Percentiles rank a stretch among this genome's conserved stretches.
Conservation (phyloP, 1,140 invertebrate species). For the Antheraea mylitta region DNA sequence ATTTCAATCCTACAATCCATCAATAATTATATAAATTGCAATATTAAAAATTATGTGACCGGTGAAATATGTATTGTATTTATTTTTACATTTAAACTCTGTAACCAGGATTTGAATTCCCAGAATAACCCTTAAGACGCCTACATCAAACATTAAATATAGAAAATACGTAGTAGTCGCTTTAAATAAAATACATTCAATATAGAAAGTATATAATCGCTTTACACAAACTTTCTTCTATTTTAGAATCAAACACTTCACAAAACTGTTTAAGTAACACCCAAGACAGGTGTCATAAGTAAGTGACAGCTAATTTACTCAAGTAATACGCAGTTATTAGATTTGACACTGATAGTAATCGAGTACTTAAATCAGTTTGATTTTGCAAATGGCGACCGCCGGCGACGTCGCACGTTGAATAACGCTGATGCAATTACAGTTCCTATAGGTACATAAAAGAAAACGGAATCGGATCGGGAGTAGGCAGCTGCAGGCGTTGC, state of each 20-base stretch:
- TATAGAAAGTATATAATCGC: too few species aligned
- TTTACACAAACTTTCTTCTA: too few species aligned
- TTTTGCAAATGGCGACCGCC: conserved; percentile 45
- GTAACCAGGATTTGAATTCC: too few species aligned
- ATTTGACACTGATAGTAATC: conserved; percentile 48
- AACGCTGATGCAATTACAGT: conserved; percentile 49
- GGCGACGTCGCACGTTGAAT: conserved; percentile 25
- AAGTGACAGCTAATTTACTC: background rate
- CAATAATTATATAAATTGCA: too few species aligned
- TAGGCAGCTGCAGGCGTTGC: conserved; percentile 47
- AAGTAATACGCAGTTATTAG: conserved; percentile 37
- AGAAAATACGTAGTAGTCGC: too few species aligned
- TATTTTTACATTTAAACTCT: too few species aligned
- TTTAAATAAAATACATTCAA: too few species aligned
- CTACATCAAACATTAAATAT: too few species aligned
- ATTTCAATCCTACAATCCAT: too few species aligned
- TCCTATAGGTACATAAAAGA: conserved; percentile 59
- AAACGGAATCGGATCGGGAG: conserved; percentile 51
- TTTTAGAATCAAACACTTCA: background rate
- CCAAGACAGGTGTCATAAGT: background rate
- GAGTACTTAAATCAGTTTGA: conserved; percentile 45
- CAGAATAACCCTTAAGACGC: too few species aligned
- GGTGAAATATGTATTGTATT: too few species aligned
- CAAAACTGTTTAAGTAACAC: background rate
- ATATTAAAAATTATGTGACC: too few species aligned